Percentiles rank a stretch among this genome's conserved stretches.
Conservation (phyloP, 2,113 vertebrate species). For the Thermophis baileyi region DNA sequence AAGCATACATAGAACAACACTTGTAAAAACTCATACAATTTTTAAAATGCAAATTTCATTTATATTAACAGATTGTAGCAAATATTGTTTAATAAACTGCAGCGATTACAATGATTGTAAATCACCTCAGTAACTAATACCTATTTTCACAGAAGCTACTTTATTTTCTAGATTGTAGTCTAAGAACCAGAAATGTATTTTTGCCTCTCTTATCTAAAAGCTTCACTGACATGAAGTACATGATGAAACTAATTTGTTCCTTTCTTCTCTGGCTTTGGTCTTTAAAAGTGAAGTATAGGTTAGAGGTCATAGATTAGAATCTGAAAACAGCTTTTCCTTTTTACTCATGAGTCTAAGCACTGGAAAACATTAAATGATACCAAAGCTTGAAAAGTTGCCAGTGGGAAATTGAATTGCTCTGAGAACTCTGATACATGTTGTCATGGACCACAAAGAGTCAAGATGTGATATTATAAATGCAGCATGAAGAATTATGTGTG, state of each 20-base stretch:
- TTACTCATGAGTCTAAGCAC: neutral
- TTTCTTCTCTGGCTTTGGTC: neutral
- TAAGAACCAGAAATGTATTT: neutral
- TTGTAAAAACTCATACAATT: neutral
- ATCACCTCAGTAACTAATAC: neutral
- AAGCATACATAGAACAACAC: neutral
- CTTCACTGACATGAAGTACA: neutral
- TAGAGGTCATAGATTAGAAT: neutral
- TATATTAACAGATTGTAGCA: neutral
- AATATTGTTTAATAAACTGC: neutral
- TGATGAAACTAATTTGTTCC: neutral
- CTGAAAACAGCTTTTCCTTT: neutral
- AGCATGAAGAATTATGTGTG: neutral
- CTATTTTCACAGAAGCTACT: neutral
- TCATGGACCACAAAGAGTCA: neutral
- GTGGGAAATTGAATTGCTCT: neutral
- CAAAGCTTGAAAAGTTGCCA: neutral
- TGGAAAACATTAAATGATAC: neutral
- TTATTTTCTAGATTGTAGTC: neutral
- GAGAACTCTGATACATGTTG: neutral
- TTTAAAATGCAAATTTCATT: neutral
- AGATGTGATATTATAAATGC: neutral
- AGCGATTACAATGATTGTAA: neutral
- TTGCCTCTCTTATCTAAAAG: neutral
- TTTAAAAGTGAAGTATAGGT: neutral